phyloP scores from a whole-genome alignment of 1,140 invertebrate species.

The Semibalanus balanoides region DNA sequence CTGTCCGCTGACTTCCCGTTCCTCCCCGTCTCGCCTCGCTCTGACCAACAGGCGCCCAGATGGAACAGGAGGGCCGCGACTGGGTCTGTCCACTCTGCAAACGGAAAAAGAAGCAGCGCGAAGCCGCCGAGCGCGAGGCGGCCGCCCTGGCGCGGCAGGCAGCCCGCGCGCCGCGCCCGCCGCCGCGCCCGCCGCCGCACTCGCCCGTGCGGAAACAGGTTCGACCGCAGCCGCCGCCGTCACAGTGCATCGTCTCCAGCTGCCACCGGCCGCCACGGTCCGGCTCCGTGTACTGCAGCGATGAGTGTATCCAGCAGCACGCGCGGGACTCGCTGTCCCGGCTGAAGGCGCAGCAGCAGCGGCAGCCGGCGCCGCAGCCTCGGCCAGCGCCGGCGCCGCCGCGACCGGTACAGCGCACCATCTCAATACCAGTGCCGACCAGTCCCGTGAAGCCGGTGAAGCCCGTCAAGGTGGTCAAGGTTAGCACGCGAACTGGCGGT shows the following conservation, averaged over 20 bases:
- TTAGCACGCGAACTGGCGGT: background rate
- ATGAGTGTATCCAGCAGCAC: slow-evolving; percentile 69
- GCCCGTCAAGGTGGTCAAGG: background rate
- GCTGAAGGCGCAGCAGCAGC: slow-evolving; percentile 12
- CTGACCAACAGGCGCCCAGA: slow-evolving; percentile 46
- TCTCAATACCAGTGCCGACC: no score
- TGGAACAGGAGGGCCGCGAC: slow-evolving; percentile 74
- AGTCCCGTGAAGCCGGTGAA: background rate
- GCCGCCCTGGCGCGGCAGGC: slow-evolving; percentile 4
- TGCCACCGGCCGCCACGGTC: background rate
- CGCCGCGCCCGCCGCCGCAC: background rate
- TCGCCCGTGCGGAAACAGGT: slow-evolving; percentile 10
- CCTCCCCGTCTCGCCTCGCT: background rate
- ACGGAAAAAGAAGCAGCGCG: slow-evolving; percentile 8
- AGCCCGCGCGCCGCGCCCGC: background rate
- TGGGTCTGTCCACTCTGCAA: slow-evolving; percentile 79
- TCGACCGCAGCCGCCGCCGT: background rate
- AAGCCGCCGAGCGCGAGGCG: slow-evolving; percentile 4
- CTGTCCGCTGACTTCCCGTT: no score
- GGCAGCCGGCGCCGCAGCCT: background rate
- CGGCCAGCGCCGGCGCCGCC: no score
- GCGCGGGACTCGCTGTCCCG: slow-evolving; percentile 50
- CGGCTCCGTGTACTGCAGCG: slow-evolving; percentile 39
- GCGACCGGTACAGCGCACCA: no score
- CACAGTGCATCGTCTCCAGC: background rate